Conservation (phyloP, 2,888 invertebrate species). For the Sphaeridia pumilis region DNA sequence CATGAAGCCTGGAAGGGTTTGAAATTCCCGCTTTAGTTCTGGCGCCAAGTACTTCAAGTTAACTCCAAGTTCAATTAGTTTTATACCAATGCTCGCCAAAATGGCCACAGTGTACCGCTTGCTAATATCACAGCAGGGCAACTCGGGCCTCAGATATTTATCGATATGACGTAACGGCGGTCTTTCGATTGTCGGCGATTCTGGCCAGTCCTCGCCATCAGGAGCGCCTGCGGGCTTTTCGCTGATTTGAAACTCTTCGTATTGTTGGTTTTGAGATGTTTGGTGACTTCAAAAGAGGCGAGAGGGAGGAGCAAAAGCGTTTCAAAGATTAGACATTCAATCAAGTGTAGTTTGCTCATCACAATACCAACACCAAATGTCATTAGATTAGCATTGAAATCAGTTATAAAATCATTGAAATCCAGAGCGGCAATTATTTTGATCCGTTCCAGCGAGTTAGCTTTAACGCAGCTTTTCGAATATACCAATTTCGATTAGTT, state of each 20-base stretch:
- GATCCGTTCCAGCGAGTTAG: too few relatives aligned
- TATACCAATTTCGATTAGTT: too few relatives aligned
- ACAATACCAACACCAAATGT: neutral
- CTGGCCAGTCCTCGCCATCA: constrained; percentile 29
- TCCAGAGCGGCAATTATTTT: too few relatives aligned
- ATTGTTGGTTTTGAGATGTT: constrained; percentile 48
- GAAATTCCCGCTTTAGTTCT: neutral
- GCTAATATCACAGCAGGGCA: constrained; percentile 58
- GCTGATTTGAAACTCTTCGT: constrained; percentile 55
- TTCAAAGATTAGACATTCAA: too few relatives aligned
- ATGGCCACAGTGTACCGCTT: constrained; percentile 79
- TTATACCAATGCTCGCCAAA: constrained; percentile 65
- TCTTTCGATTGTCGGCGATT: constrained; percentile 46
- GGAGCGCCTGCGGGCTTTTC: constrained; percentile 26
- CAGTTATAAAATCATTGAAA: neutral
- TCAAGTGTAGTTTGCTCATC: neutral
- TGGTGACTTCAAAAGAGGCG: neutral
- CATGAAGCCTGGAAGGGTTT: constrained; percentile 55
- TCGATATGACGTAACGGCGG: constrained; percentile 77
- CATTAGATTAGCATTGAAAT: neutral
- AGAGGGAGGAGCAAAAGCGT: too few relatives aligned
- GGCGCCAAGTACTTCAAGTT: too few relatives aligned
- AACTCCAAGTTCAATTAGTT: too few relatives aligned
- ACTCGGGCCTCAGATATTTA: constrained; percentile 74
- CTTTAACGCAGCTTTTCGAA: too few relatives aligned